Percentiles rank a stretch among this genome's conserved stretches.
Evolutionary conservation across 2,797 vertebrate genomes (phyloP).

Genomic region (Eospalax fontanierii): DNA sequence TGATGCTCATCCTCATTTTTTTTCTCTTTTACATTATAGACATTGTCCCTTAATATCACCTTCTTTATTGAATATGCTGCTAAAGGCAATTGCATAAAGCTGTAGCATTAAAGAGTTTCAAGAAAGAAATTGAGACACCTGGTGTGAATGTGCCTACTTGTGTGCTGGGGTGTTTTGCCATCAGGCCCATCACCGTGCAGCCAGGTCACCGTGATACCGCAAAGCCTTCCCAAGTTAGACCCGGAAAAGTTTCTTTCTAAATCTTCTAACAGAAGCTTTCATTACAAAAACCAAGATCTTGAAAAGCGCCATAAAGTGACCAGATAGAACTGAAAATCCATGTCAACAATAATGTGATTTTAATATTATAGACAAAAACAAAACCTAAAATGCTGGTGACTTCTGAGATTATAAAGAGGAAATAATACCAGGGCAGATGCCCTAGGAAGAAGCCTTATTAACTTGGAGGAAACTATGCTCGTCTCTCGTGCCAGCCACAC

Average conservation of each 20-base stretch:
- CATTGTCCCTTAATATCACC: background rate
- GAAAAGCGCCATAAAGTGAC: background rate
- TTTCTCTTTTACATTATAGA: background rate
- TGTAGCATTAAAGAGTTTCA: background rate
- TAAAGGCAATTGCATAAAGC: background rate
- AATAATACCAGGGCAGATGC: background rate
- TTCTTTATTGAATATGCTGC: background rate
- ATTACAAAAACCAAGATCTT: background rate
- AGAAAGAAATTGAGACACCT: background rate
- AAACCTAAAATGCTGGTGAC: background rate
- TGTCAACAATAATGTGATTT: background rate
- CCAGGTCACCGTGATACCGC: background rate
- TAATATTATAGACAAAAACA: background rate
- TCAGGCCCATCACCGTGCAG: background rate
- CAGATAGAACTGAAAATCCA: background rate
- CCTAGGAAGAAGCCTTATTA: background rate
- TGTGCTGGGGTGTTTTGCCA: background rate
- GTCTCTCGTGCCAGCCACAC: background rate
- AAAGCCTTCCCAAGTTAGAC: background rate
- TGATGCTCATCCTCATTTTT: constrained; percentile 15
- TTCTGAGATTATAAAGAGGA: background rate
- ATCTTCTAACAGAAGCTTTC: background rate
- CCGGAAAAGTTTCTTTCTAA: background rate
- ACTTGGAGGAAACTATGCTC: rapidly evolving
- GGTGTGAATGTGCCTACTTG: background rate